Percentiles rank a stretch among this genome's conserved stretches.
These are phyloP conservation scores for Jordanella pulchra DNA, from an alignment of 2,797 vertebrate genomes.

Conservation along the genomic window DNA sequence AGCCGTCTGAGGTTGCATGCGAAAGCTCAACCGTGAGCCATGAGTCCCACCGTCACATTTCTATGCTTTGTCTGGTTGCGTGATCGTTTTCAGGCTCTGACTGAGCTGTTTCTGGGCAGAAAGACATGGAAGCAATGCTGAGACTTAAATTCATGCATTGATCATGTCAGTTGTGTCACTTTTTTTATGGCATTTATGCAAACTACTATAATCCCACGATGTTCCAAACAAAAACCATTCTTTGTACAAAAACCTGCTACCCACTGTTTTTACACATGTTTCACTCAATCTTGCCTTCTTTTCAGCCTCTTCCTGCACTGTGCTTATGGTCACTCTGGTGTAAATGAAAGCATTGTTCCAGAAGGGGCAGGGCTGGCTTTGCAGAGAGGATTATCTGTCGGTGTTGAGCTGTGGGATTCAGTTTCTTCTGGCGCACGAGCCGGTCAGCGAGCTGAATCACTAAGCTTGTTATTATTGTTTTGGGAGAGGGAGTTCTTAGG, in stretches of 20 bases:
- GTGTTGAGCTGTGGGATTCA: constrained; percentile 73
- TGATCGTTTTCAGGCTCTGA: constrained; percentile 32
- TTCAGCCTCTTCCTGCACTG: constrained; percentile 42
- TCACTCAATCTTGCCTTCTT: constrained; percentile 16
- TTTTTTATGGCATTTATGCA: constrained; percentile 12
- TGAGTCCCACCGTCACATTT: constrained; percentile 40
- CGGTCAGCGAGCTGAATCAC: constrained; percentile 73
- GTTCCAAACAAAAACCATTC: constrained; percentile 21
- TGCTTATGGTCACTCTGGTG: constrained; percentile 64
- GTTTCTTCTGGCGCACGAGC: constrained; percentile 72
- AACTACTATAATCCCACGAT: constrained; percentile 11
- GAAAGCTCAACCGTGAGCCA: constrained; percentile 38
- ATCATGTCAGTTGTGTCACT: constrained; percentile 19
- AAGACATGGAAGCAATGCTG: constrained; percentile 13
- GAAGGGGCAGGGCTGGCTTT: constrained; percentile 71
- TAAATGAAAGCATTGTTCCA: constrained; percentile 78
- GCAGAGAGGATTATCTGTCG: constrained; percentile 77
- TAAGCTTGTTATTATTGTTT: constrained; percentile 80
- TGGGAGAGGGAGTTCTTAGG: constrained; percentile 52
- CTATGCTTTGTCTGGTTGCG: constrained; percentile 14
- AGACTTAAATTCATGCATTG: constrained; percentile 15
- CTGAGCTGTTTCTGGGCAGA: constrained; percentile 35
- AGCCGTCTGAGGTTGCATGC: constrained; percentile 49
- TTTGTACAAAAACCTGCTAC: constrained; percentile 5
- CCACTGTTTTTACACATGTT: constrained; percentile 17